These are phyloP conservation scores for Papilio polyxenes DNA, from an alignment of 1,140 invertebrate species.

Conservation along the genomic window DNA sequence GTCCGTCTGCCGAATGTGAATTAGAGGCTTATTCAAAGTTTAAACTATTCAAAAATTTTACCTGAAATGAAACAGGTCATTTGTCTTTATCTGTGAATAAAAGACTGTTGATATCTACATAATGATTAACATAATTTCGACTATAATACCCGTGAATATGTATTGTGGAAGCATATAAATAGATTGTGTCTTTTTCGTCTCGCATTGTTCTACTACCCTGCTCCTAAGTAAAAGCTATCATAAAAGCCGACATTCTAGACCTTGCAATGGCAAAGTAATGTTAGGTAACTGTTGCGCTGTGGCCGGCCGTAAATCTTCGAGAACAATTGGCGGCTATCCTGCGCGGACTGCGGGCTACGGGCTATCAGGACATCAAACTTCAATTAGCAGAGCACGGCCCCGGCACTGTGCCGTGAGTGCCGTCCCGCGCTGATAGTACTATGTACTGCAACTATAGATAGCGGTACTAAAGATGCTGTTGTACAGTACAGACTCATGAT, in stretches of 20 bases:
- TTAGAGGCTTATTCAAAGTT: not conserved
- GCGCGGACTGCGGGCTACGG: slow-evolving; percentile 34
- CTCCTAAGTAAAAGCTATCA: not conserved
- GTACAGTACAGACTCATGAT: no score
- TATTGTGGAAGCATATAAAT: not conserved
- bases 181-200: not conserved
- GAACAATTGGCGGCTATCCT: not conserved
- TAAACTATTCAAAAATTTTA: no score
- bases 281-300: not conserved
- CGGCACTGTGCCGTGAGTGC: not conserved
- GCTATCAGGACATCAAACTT: slow-evolving; percentile 47
- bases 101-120: no score
- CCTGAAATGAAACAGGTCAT: no score
- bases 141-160: not conserved
- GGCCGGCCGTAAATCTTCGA: not conserved
- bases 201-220: not conserved
- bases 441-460: not conserved
- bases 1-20: not conserved
- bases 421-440: not conserved
- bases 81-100: no score
- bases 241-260: not conserved
- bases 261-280: not conserved
- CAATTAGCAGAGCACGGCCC: slow-evolving; percentile 38
- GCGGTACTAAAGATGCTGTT: no score
- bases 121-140: no score